A percentile compares a stretch with the other conserved stretches of the same genome.
phyloP scores from a whole-genome alignment of 2,888 invertebrate genomes.

The Lissocephala sabroskyi region DNA sequence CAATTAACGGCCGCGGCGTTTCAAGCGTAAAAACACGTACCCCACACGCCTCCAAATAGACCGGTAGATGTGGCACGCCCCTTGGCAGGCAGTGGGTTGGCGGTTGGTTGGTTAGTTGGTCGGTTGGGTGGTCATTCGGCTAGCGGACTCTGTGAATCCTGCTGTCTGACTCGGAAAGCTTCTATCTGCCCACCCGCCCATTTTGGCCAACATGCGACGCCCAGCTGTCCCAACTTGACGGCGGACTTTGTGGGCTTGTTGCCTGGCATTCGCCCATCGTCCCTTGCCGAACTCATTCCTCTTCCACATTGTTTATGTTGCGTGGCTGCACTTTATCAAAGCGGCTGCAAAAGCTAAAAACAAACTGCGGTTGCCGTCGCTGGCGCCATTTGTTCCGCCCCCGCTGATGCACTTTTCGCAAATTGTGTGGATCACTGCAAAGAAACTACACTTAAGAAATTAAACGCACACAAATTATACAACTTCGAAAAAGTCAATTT shows the following conservation, averaged over 20 bases:
- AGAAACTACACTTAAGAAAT: too few relatives aligned
- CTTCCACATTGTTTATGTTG: constrained; percentile 57
- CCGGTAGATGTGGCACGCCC: too few relatives aligned
- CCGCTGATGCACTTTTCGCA: neutral
- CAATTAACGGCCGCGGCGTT: constrained; percentile 54
- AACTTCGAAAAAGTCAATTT: too few relatives aligned
- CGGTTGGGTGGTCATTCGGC: too few relatives aligned
- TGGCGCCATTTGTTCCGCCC: constrained; percentile 5
- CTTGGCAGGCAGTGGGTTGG: too few relatives aligned
- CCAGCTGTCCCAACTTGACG: neutral
- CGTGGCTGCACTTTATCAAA: constrained; percentile 61
- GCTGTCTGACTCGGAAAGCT: neutral
- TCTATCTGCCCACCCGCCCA: neutral
- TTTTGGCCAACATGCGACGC: neutral
- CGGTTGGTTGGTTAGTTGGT: too few relatives aligned
- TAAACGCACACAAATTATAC: too few relatives aligned
- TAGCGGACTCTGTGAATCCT: too few relatives aligned
- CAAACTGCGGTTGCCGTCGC: constrained; percentile 49
- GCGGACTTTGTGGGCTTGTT: too few relatives aligned
- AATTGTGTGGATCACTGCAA: neutral
- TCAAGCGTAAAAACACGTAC: constrained; percentile 56
- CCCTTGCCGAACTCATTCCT: neutral
- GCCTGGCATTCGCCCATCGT: too few relatives aligned
- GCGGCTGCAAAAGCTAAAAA: constrained; percentile 43
- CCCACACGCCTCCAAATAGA: too few relatives aligned